Base-by-base conservation (phyloP, 1,140 invertebrate species). In the Calliphora vicina region DNA sequence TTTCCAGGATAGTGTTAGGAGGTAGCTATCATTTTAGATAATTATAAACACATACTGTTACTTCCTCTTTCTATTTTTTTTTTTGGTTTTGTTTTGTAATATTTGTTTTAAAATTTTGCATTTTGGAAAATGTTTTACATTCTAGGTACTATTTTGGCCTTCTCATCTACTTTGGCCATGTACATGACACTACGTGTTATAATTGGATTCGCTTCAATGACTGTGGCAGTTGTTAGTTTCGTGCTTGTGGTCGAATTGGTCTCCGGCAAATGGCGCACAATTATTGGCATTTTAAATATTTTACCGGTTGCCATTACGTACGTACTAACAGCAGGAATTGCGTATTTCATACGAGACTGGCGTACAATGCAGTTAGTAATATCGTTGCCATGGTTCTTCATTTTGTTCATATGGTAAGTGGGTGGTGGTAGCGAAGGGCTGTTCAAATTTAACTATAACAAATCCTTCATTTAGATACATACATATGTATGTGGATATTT, bases 191-290 rank as follows among this genome's bases (percentile, higher is more conserved):
- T 95, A 35, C 90, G 94, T 85, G 91, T 93, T 82, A 85, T 93
- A 27, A 92, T 95, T 86, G 94, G 94, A 76, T 93, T 95, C 84
- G 93, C 94, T 45, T 94, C 93, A 71, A 91, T 91, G 90, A 89
- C 88, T 83, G 94, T 95, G 35, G 94, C 94, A 35, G 93, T 95
- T 82, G 94, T 95, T n/a, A 94, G 94, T 74, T 95, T 95, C 86
- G 94, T 95, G 23, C 88, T 95, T 84, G 93, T 93, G 57, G 94
- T 95, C 81, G 94, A 95, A 87, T 86, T 95, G 72, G 94, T 95
- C 10, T 94, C 94, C 26, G 94, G 94, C 26, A 93, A 94, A 85
- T 95, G 94, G 94, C 92, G 94, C 57, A 94, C 94, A 2, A 93
- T 95, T 83, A 93, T 94, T 76, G 94, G 94, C 80, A 94, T 95